phyloP scores from a whole-genome alignment of 2,888 invertebrate genomes.

The Fragum sueziense region DNA sequence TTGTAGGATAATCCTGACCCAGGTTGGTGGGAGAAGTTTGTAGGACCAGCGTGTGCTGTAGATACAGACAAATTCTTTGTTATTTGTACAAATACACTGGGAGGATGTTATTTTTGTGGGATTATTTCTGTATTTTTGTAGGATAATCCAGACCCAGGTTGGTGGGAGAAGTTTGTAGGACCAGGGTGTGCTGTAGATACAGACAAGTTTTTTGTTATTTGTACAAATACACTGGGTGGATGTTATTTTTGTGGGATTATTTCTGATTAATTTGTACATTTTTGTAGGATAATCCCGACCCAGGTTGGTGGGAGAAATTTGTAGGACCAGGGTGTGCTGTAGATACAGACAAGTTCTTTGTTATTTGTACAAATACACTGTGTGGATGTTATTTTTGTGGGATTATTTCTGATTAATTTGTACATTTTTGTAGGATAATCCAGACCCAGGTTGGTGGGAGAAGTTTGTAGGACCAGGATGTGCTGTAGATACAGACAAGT shows the following conservation, averaged over 20 bases:
- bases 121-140: too few relatives aligned
- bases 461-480: constrained; percentile 81
- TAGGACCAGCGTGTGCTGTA: constrained; percentile 80
- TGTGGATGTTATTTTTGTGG: constrained; percentile 79
- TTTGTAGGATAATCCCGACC: constrained; percentile 75
- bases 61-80: constrained; percentile 81
- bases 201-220: constrained; percentile 81
- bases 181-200: constrained; percentile 81
- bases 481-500: constrained; percentile 81
- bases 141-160: constrained; percentile 79
- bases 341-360: constrained; percentile 81
- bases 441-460: constrained; percentile 82
- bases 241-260: constrained; percentile 71
- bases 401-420: neutral
- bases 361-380: constrained; percentile 81
- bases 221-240: constrained; percentile 81
- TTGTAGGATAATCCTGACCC: constrained; percentile 76
- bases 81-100: constrained; percentile 81
- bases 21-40: constrained; percentile 83
- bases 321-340: constrained; percentile 81
- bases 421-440: constrained; percentile 72
- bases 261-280: neutral
- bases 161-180: constrained; percentile 82
- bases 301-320: constrained; percentile 83
- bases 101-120: constrained; percentile 82